Conservation (phyloP, 1,140 invertebrate genomes). For the Brachionus manjavacas region DNA sequence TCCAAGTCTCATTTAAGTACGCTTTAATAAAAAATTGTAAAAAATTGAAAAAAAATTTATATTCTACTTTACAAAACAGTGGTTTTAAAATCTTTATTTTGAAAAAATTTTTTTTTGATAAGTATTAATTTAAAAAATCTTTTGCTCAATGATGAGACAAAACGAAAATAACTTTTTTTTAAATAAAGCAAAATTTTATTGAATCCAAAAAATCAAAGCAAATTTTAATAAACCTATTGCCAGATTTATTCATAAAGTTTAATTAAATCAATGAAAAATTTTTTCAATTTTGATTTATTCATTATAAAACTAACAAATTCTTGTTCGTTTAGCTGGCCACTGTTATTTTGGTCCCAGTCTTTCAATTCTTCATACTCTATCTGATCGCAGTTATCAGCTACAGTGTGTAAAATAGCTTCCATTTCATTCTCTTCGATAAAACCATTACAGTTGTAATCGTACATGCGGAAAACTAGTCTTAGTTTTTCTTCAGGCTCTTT, state of each 20-base stretch:
- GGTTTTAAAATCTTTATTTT: not conserved
- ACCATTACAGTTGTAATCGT: constrained; percentile 26
- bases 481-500: constrained; percentile 32
- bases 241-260: not conserved
- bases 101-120: too few species aligned
- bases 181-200: not conserved
- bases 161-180: not conserved
- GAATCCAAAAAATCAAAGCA: not conserved
- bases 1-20: not conserved
- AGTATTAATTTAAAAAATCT: too few species aligned
- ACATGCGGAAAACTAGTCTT: constrained; percentile 25
- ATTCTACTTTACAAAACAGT: not conserved
- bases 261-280: constrained; percentile 4
- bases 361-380: not conserved
- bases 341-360: not conserved
- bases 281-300: not conserved
- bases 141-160: too few species aligned
- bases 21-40: too few species aligned
- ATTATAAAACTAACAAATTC: constrained; percentile 13
- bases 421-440: constrained; percentile 19
- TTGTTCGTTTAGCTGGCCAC: not conserved
- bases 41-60: not conserved
- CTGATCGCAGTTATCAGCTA: not conserved
- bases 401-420: not conserved
- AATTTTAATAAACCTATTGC: not conserved